A percentile compares a stretch with the other conserved stretches of the same genome.
Evolutionary conservation across 2,888 invertebrate species (phyloP).

Genomic region (Silvanus unidentatus): DNA sequence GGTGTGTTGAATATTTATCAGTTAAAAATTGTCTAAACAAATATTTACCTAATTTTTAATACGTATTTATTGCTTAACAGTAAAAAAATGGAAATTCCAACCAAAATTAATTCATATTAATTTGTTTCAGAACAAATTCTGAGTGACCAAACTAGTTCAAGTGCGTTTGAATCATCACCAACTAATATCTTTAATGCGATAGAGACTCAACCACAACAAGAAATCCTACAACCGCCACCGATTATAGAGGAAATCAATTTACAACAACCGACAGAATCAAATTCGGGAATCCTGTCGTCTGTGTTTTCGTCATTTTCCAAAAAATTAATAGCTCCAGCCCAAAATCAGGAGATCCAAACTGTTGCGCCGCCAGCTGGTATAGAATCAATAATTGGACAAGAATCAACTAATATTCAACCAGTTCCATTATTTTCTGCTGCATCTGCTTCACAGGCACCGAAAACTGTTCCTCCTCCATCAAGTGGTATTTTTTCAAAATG

Average conservation of each 20-base stretch:
- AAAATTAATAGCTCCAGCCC: constrained; percentile 36
- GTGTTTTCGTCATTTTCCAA: constrained; percentile 59
- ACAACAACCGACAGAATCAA: constrained; percentile 7
- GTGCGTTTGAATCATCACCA: too few relatives aligned
- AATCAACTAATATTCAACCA: constrained; percentile 25
- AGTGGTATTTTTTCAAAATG: constrained; percentile 4
- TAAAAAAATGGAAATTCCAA: not conserved
- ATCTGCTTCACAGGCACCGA: constrained; percentile 8
- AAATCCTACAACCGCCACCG: constrained; percentile 3
- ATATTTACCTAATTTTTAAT: too few relatives aligned
- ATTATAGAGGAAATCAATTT: constrained; percentile 1
- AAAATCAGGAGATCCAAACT: constrained; percentile 13
- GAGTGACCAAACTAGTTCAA: constrained; percentile 6
- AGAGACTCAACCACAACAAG: constrained; percentile 5
- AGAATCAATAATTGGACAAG: constrained; percentile 22
- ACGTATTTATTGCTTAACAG: not conserved
- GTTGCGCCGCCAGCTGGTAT: constrained; percentile 29
- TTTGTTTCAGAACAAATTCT: constrained; percentile 19
- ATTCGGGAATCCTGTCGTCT: constrained; percentile 49
- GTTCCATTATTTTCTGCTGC: constrained; percentile 19
- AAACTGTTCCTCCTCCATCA: constrained; percentile 21
- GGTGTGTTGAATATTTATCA: constrained; percentile 1
- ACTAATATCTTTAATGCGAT: not conserved
- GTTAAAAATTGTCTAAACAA: not conserved
- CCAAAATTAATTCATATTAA: not conserved